Base-by-base conservation (phyloP, 2,797 vertebrate genomes). In the Pogonophryne albipinna region DNA sequence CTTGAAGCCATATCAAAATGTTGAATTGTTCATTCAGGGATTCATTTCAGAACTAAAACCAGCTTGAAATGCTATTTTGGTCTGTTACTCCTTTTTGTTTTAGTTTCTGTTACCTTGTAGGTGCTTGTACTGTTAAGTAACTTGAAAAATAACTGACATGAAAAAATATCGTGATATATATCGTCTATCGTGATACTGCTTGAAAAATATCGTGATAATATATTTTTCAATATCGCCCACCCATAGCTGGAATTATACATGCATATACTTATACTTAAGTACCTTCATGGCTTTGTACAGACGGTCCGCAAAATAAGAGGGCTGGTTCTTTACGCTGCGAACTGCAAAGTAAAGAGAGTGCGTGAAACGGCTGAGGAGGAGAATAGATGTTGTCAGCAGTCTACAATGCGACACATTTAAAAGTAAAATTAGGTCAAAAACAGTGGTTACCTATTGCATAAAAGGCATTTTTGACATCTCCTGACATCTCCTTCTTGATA, bases 201-300 rank as follows among this genome's bases (percentile, higher is more conserved):
- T n/a, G n/a, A n/a, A n/a, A n/a, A n/a, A n/a, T n/a, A n/a, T n/a
- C n/a, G n/a, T n/a, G n/a, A n/a, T n/a, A n/a, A n/a, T n/a, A n/a
- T n/a, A n/a, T n/a, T n/a, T n/a, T n/a, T n/a, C n/a, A n/a, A n/a
- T n/a, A n/a, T n/a, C n/a, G n/a, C n/a, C n/a, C n/a, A n/a, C n/a
- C n/a, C n/a, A n/a, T n/a, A 67, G 15, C 55, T 78, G 38, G 8
- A 74, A 61, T 31, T 41, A 53, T 31, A 55, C 44, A 57, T 7
- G 3, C n/a, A 73, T 53, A 10, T 64, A 62, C 4, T 27, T 27
- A 27, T 27, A 27, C 27, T 27, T 8, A 68, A 55, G 57, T 94
- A 99, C 98, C 97, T 99, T 99, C 98, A 99, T 99, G 82, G 98
- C 97, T 92, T 97, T 98, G 94, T 98, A 98, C 76, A 99, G 93